These are phyloP conservation scores for Aurelia aurita complex sp. Pacific DNA, from an alignment of 30 jellyfish, hydroid and myxozoan genomes.

Conservation along the genomic window DNA sequence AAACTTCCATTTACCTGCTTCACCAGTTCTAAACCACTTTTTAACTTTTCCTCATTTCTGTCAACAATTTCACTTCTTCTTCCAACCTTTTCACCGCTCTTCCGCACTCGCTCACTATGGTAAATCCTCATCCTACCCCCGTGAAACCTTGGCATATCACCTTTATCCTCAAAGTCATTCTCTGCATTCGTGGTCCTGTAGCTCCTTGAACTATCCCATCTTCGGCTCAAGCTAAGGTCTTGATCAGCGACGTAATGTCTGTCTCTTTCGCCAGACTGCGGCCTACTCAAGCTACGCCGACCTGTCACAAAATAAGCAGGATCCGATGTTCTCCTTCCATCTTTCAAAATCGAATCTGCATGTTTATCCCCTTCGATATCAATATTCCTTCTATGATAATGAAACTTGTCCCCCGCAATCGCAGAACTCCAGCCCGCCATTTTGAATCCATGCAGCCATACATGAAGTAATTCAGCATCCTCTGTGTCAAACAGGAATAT, in stretches of 20 bases:
- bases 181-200: background rate
- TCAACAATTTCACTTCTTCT: background rate
- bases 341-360: conserved; percentile 13
- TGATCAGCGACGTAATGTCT: background rate
- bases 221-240: background rate
- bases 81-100: background rate
- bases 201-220: background rate
- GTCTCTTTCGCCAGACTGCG: conserved; percentile 2
- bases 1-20: background rate
- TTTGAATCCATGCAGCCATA: conserved; percentile 56
- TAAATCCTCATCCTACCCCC: background rate
- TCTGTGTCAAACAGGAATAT: conserved; percentile 53
- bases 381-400: conserved; percentile 22
- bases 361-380: conserved; percentile 4
- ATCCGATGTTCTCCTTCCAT: conserved; percentile 19
- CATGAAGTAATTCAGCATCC: conserved; percentile 19
- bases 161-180: background rate
- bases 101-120: background rate
- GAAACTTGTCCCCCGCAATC: conserved; percentile 32
- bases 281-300: background rate
- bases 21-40: background rate
- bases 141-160: background rate
- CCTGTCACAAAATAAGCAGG: conserved; percentile 35
- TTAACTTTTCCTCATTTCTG: background rate
- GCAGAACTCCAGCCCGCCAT: conserved; percentile 64